Conservation (phyloP, 2,113 vertebrate species). For the Herpetotheres cachinnans region DNA sequence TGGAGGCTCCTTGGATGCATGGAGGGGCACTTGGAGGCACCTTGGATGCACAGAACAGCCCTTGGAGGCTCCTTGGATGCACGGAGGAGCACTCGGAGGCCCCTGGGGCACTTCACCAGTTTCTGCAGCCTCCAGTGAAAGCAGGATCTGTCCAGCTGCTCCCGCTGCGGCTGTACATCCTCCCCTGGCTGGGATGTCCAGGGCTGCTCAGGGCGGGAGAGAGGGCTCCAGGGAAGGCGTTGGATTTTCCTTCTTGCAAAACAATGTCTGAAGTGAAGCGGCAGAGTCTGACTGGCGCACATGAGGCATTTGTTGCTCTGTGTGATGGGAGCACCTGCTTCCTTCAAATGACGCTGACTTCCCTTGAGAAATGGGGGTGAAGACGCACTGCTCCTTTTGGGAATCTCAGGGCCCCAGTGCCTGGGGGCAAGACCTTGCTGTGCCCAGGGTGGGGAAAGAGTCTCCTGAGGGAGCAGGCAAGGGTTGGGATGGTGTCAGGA, state of each 20-base stretch:
- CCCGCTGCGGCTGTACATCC: neutral
- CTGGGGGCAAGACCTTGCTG: neutral
- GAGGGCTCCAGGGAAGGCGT: neutral
- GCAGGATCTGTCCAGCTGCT: neutral
- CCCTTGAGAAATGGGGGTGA: neutral
- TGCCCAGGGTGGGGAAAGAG: neutral
- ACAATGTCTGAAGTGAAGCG: neutral
- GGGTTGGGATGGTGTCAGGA: neutral
- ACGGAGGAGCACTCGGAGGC: neutral
- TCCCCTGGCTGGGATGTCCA: neutral
- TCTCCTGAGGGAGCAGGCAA: neutral
- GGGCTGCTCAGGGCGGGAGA: rapidly evolving
- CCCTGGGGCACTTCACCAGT: too few species aligned
- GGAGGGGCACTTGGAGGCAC: neutral
- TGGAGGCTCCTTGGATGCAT: neutral
- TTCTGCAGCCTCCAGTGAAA: neutral
- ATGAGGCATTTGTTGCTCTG: neutral
- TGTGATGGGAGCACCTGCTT: neutral
- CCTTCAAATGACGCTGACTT: neutral
- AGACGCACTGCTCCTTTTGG: neutral
- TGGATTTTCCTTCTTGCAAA: neutral
- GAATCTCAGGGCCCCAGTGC: neutral
- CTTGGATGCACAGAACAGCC: neutral
- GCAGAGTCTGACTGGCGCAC: neutral
- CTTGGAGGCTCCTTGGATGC: neutral